Evolutionary conservation across 2,113 vertebrate genomes (phyloP).

Genomic region (Tachysurus fulvidraco): DNA sequence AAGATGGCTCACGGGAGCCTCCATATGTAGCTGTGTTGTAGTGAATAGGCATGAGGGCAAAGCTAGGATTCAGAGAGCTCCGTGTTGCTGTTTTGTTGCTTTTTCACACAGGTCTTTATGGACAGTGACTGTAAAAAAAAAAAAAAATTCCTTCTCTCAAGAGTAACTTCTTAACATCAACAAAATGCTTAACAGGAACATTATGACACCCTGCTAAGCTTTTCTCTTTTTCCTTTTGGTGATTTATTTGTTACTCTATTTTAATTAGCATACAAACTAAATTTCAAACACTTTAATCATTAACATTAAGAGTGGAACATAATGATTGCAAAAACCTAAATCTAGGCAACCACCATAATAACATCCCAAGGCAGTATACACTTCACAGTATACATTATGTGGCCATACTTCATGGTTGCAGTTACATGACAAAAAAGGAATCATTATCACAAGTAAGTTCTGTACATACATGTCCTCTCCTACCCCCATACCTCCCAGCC

Average conservation of each 20-base stretch:
- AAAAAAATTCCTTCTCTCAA: slow-evolving; percentile 25
- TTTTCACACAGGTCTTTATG: slow-evolving; percentile 42
- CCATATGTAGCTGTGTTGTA: slow-evolving; percentile 68
- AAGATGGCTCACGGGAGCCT: slow-evolving; percentile 65
- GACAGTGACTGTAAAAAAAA: slow-evolving; percentile 36
- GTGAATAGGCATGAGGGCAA: slow-evolving; percentile 64
- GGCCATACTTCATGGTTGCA: background rate
- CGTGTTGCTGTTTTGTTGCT: slow-evolving; percentile 46
- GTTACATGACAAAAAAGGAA: background rate
- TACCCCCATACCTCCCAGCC: slow-evolving; percentile 32
- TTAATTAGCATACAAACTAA: background rate
- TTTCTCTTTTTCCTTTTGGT: background rate
- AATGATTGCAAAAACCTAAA: background rate
- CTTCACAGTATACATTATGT: background rate
- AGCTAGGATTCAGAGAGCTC: slow-evolving; percentile 54
- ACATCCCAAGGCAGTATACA: background rate
- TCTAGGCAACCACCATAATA: background rate
- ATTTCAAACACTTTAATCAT: background rate
- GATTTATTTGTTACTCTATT: slow-evolving; percentile 24
- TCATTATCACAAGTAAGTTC: background rate
- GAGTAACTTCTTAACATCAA: slow-evolving; percentile 48
- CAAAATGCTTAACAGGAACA: slow-evolving; percentile 28
- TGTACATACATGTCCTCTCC: background rate
- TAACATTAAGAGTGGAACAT: background rate
- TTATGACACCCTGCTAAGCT: slow-evolving; percentile 18